Evolutionary conservation across 2,888 invertebrate species (phyloP), one percentile per base, ranked within the genome.

Genomic region (Boloria selene): DNA sequence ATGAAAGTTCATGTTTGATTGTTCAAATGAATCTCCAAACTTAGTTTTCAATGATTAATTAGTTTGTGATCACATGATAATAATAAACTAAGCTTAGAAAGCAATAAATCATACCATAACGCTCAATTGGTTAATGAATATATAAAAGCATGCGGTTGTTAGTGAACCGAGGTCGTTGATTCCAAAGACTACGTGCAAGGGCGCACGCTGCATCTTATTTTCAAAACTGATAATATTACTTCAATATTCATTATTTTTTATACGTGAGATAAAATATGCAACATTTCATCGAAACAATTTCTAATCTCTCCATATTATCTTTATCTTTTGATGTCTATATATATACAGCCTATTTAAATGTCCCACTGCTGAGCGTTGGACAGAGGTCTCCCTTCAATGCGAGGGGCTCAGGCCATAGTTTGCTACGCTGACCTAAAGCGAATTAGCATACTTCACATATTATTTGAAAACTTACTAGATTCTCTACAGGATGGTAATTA

Each of bases 91-190:
- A 38, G 7, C 10, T 10, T 10, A 10, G 16, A 56, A 42, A 42
- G 0, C 14, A n/a, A 44, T 5, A 58, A 58, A 16, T 45, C 44
- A 22, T n/a, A n/a, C 18, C 26, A 6, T 49, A n/a, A 14, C n/a
- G 13, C n/a, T 49, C 26, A 44, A 58, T 38, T 47, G 14, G 14
- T 49, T n/a, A n/a, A 47, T 17, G 38, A n/a, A n/a, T 47, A n/a
- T 42, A 59, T 50, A 52, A 67, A 59, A 13, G 52, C 3, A 55
- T 44, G 22, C 18, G 51, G 50, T 44, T 4, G 45, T 65, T 31
- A 55, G 26, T 44, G 58, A 61, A 31, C 58, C 17, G 17, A 64
- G 64, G 58, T 58, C 52, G 50, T 52, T 56, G 58, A 61, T 14
- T 60, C 31, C 10, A 38, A 2, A 22, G 14, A 52, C 26, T 52